A percentile compares a stretch with the other conserved stretches of the same genome.
These are phyloP conservation scores for Agriotes lineatus DNA, from an alignment of 2,888 invertebrate genomes.

Conservation along the genomic window DNA sequence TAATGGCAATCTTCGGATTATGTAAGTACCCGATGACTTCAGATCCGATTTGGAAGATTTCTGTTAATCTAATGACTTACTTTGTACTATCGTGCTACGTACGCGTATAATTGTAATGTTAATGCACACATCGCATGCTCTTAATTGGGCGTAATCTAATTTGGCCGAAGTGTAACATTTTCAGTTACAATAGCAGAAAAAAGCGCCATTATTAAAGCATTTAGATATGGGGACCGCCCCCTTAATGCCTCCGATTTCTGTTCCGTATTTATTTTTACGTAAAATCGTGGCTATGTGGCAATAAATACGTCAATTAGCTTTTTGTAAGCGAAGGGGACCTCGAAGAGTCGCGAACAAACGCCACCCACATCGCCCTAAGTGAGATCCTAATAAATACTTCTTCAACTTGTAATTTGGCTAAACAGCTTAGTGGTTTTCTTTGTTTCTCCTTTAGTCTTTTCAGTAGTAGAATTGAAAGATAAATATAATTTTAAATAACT, in stretches of 20 bases:
- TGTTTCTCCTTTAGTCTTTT: no score
- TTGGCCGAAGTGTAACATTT: background rate
- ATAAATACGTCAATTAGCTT: background rate
- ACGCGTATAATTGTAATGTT: background rate
- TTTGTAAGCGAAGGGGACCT: background rate
- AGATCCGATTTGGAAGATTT: no score
- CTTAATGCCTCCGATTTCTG: background rate
- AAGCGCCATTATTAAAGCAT: constrained; percentile 5
- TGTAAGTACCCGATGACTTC: no score
- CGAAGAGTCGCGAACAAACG: background rate
- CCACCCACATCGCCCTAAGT: background rate
- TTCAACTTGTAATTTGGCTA: no score
- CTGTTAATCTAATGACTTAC: no score
- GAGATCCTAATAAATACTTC: background rate
- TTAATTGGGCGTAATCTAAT: background rate
- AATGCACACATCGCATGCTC: constrained; percentile 1
- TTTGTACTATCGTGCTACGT: no score
- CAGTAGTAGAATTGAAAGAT: no score
- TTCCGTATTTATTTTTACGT: background rate
- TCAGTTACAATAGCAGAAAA: background rate
- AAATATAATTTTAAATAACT: no score
- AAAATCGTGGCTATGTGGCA: background rate
- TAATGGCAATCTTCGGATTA: no score
- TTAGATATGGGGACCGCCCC: background rate
- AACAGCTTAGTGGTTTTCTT: no score